A percentile compares a stretch with the other conserved stretches of the same genome.
These are phyloP conservation scores for Cavia porcellus DNA, from an alignment of 2,113 vertebrate genomes.

Conservation along the genomic window DNA sequence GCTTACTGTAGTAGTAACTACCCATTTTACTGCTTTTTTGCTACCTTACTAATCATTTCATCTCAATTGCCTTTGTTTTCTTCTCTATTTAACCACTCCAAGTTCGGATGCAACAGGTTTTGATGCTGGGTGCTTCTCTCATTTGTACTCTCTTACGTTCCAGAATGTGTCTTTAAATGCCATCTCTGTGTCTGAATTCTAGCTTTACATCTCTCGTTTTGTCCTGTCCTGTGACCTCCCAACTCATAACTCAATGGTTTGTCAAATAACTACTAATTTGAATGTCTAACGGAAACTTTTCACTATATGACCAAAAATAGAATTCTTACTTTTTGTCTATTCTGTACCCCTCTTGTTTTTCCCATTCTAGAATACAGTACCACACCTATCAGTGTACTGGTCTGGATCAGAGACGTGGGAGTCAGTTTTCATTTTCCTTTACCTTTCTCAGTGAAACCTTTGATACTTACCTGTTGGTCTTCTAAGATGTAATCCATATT, in stretches of 20 bases:
- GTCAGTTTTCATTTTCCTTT: slow-evolving; percentile 17
- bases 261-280: not conserved
- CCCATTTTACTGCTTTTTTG: not conserved
- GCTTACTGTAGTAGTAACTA: not conserved
- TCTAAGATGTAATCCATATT: not conserved
- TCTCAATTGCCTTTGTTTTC: not conserved
- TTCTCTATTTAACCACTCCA: not conserved
- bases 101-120: not conserved
- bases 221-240: not conserved
- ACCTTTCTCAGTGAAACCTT: not conserved
- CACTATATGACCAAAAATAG: not conserved
- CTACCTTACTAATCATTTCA: not conserved
- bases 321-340: slow-evolving; percentile 15
- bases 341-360: not conserved
- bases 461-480: not conserved
- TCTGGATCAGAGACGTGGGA: not conserved
- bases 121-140: not conserved
- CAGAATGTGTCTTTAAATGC: not conserved
- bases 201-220: slow-evolving; percentile 12
- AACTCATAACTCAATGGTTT: not conserved
- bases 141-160: not conserved
- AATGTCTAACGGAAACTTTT: not conserved
- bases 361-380: not conserved
- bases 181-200: not conserved
- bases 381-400: not conserved